Conservation (phyloP, 2,888 invertebrate genomes). For the Trichogramma dendrolimi region DNA sequence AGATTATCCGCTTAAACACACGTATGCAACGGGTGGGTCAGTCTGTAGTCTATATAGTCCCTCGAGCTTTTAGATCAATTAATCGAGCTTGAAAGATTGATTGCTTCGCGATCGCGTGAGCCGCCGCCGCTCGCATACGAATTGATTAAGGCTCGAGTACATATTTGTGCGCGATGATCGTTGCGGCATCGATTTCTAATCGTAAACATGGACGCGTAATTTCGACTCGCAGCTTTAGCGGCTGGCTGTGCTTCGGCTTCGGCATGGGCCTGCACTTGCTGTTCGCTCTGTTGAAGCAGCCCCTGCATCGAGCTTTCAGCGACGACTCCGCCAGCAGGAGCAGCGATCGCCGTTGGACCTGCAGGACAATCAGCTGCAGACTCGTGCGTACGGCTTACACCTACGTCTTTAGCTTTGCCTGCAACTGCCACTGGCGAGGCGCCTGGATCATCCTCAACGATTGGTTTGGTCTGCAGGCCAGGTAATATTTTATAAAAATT, state of each 20-base stretch:
- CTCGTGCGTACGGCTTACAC: conserved; percentile 29
- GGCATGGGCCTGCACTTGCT: conserved; percentile 57
- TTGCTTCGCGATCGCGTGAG: conserved; percentile 4
- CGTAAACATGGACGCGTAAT: not conserved
- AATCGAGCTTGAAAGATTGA: conserved; percentile 14
- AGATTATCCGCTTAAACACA: too few relatives aligned
- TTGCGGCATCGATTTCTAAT: not conserved
- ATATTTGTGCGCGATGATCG: not conserved
- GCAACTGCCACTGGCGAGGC: conserved; percentile 57
- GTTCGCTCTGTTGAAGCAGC: conserved; percentile 52
- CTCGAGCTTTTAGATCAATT: conserved; percentile 31
- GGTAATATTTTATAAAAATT: conserved; percentile 16
- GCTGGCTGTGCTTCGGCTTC: conserved; percentile 50
- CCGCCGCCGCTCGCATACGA: not conserved
- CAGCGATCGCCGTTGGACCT: conserved; percentile 7
- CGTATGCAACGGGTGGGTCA: too few relatives aligned
- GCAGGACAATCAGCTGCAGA: conserved; percentile 8
- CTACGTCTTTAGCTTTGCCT: conserved; percentile 54
- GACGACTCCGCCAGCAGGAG: conserved; percentile 22
- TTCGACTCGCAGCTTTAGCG: conserved; percentile 49
- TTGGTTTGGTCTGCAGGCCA: conserved; percentile 16
- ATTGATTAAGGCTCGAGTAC: not conserved
- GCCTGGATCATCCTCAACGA: conserved; percentile 51
- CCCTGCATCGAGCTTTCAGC: conserved; percentile 33
- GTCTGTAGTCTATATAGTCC: not conserved